Base-by-base conservation (phyloP, 2,797 vertebrate species). In the Tragopan temminckii region DNA sequence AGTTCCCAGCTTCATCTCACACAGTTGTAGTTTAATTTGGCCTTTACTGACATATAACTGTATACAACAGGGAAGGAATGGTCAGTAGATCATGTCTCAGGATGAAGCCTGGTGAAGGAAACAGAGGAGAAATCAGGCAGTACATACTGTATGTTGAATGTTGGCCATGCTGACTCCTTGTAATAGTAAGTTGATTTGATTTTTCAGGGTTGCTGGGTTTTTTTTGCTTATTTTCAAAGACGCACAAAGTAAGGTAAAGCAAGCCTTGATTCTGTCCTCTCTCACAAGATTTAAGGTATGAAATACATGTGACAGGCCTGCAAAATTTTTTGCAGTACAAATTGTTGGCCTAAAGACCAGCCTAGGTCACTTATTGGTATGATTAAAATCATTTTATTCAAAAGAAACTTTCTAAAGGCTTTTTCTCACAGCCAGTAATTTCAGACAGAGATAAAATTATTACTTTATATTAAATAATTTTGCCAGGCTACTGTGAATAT, bases 1-100 rank as follows among this genome's bases (percentile, higher is more conserved):
- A 78, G 40, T 82, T 16, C 45, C 35, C 66, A 85, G 35, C 67
- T 94, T 80, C 85, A 72, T 86, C 53, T 64, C 77, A 75, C 57
- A 48, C 40, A 81, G 59, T 1, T 87, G 90, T 88, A 85, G 88
- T 85, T 91, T 78, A 58, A 25, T 72, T 88, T 95, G 83, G 45
- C 36, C 78, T 89, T 93, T 90, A 25, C 52, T 77, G 89, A 79
- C 84, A 19, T 38, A 25, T 36, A 53, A 55, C 18, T 57, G 20
- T 18, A 23, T 3, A 31, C 35, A 67, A 3, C 11, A 79, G 59
- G 24, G 40, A 74, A 27, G 71, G 7, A 14, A 4, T 84, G 48
- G 62, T 53, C 40, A 43, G 42, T 36, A 63, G 81, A 35, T 91
- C 46, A n/a, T 40, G 29, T 70, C 38, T 52, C 57, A 67, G 12